These are phyloP conservation scores for Megaleporinus macrocephalus DNA, from an alignment of 2,113 vertebrate species.

Conservation along the genomic window DNA sequence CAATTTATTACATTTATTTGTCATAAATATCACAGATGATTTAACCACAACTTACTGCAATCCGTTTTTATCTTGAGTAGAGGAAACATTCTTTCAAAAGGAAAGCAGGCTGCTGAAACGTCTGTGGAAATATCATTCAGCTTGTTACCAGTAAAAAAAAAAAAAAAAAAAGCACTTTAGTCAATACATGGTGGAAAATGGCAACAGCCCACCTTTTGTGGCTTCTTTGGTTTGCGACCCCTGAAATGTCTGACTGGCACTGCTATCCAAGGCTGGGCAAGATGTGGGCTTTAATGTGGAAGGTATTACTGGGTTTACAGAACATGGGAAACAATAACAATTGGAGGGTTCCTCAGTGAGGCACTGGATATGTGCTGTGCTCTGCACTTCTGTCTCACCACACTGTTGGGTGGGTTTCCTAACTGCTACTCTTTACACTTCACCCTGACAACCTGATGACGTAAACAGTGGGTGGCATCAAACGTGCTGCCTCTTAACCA, in stretches of 20 bases:
- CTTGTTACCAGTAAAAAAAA: conserved; percentile 29
- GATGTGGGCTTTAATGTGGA: conserved; percentile 46
- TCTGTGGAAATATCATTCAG: conserved; percentile 16
- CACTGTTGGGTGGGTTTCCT: conserved; percentile 22
- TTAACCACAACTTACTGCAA: conserved; percentile 4
- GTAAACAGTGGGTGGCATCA: no score
- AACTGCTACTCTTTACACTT: conserved; percentile 44
- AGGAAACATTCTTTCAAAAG: conserved; percentile 25
- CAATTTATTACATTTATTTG: not conserved
- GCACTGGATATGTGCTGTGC: conserved; percentile 21
- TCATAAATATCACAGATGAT: conserved; percentile 3
- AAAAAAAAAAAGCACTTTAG: conserved; percentile 50
- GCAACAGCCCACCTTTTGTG: conserved; percentile 23
- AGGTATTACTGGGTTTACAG: conserved; percentile 53
- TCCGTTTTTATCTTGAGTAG: conserved; percentile 4
- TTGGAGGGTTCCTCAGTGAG: conserved; percentile 29
- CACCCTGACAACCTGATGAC: no score
- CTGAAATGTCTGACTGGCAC: conserved; percentile 11
- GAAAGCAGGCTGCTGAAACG: conserved; percentile 7
- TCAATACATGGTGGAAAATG: conserved; percentile 53
- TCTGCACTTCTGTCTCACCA: conserved; percentile 29
- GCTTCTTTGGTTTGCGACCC: conserved; percentile 21
- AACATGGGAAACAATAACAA: conserved; percentile 64
- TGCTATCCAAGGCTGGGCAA: conserved; percentile 2
- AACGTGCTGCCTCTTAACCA: no score